Base-by-base conservation (phyloP, 2,888 invertebrate genomes). In the Folsomia manolachei region DNA sequence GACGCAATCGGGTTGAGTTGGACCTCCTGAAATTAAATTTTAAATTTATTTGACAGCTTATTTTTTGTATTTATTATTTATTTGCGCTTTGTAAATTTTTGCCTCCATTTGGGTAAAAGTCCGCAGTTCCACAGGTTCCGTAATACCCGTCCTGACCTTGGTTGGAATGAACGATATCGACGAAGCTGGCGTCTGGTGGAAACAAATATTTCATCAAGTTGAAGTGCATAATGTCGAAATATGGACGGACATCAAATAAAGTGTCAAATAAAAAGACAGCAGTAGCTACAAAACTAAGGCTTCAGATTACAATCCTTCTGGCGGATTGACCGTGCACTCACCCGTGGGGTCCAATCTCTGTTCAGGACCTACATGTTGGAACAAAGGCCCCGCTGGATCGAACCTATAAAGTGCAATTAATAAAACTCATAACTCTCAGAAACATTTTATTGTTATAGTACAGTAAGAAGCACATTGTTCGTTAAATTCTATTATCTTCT, bases 131-230 rank as follows among this genome's bases (percentile, higher is more conserved):
- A 9, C 4, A 4, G 39, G 14, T 39, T 39, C 77, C 77, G 39
- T 69, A 71, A 60, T 75, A 75, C 11, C 77, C 75, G 62, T 72
- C 72, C 67, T 77, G 77, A 9, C 77, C 56, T 56, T 71, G 70
- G 39, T 77, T 77, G 2, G 75, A 75, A 63, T 77, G 77, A n/a
- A 77, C 67, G 1, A 77, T 62, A 21, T 77, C 77, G 0, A 75
- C 75, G n/a, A n/a, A n/a, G n/a, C n/a, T n/a, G n/a, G n/a, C n/a
- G n/a, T n/a, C 9, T 25, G 11, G 21, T 9, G 21, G 18, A 61
- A 61, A 61, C 19, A 61, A 14, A 11, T 25, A 7, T 63, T 63
- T 63, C n/a, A n/a, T n/a, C n/a, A n/a, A n/a, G n/a, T n/a, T n/a
- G n/a, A n/a, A n/a, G n/a, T n/a, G n/a, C n/a, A n/a, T n/a, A n/a